Evolutionary conservation across 1,140 invertebrate genomes (phyloP), one percentile per base, ranked within the genome.

Genomic region (Euwallacea similis): DNA sequence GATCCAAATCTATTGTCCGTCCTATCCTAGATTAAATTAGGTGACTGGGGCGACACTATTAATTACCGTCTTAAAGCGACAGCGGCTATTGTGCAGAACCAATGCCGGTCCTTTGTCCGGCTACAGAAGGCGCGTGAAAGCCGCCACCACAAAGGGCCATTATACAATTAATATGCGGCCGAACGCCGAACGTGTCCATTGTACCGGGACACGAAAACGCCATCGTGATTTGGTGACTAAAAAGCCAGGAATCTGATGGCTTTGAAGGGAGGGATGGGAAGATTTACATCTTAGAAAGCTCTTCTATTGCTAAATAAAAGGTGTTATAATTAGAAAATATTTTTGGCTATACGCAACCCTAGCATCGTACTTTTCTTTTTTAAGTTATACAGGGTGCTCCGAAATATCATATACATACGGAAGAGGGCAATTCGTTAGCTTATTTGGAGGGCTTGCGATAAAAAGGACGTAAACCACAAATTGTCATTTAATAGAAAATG

Each of bases 21-120:
- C 46, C 44, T n/a, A 50, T 64, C 61, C 43, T 7, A 10, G 46
- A 65, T 65, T 65, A 65, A 65, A 65, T 65, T 65, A 54, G 63
- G 63, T 65, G 63, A 65, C 63, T 65, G 33, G 63, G 63, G 42
- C 63, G 63, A 65, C 63, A 54, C 63, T 65, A 65, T 65, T 65
- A 65, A 65, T 65, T 65, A 65, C 63, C 50, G 63, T 65, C 46
- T 55, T 54, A 54, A 33, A 42, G 50, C 47, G 63, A 65, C 63
- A 54, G 50, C 46, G 46, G 1, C 47, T 50, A 65, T 65, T 65
- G 63, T 65, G 50, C 16, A 7, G 21, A 50, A 33, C 61, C 63
- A 53, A 54, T 41, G 42, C 1, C 63, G 47, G 46, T 46, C 62
- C 33, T 65, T 65, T 65, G 63, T 65, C 50, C 63, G 46, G 10